Base-by-base conservation (phyloP, 2,888 invertebrate genomes). In the Aproaerema taeniolella region DNA sequence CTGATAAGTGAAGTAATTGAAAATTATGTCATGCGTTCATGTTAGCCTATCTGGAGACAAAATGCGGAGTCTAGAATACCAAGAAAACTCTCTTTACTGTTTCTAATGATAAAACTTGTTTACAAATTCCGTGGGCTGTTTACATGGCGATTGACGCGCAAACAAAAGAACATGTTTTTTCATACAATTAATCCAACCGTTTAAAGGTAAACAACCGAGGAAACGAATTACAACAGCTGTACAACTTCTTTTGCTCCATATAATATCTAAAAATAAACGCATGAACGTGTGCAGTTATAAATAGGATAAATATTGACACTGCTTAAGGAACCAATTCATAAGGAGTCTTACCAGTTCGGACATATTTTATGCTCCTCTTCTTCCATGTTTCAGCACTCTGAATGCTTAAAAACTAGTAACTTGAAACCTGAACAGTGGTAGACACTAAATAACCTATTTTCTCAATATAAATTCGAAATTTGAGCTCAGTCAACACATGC, bases 281-380 rank as follows among this genome's bases (percentile, higher is more conserved):
- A 56, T 58, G 61, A 77, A 71, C 76, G 68, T 70, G 71, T 58
- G 67, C 58, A 55, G 59, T 55, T 72, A 67, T 57, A 79, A 83
- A 81, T 82, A 82, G 76, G 66, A 66, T 61, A 62, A 66, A 67
- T 73, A 70, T 75, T 76, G 73, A 72, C 67, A 71, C 68, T 75
- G 72, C 57, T 59, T 46, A 42, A 45, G 52, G 53, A 47, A 51
- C 50, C 54, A 42, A 49, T 14, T n/a, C 1, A 20, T 4, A 8
- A 20, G 20, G 4, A 20, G 20, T 49, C 88, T 86, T 53, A 88
- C 88, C 88, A 88, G 67, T 88, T 88, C 24, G 70, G 69, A 59
- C 88, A 88, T 40, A 66, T 62, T 59, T 80, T 78, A 28, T 72
- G 68, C 50, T 81, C 85, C 17, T 66, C 67, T 50, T 76, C 78